Base-by-base conservation (phyloP, 2,113 vertebrate species). In the Eclectus roratus region DNA sequence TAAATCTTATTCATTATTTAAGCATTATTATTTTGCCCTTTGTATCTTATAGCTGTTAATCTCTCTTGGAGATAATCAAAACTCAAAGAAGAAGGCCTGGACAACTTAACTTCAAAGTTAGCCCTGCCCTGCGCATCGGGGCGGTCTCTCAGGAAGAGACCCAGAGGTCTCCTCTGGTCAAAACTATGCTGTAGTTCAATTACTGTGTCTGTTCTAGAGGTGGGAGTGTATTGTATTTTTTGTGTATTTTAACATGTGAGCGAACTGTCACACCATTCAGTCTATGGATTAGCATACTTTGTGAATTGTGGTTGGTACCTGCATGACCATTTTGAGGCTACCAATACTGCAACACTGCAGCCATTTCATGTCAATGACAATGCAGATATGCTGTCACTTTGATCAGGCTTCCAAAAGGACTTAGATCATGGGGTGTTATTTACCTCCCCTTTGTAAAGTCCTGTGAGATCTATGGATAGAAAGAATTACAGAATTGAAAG, bases 261-360 rank as follows among this genome's bases (percentile, higher is more conserved):
- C 18, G 5, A 66, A 47, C 55, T 50, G 81, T 85, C 43, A 44
- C 44, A 77, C 66, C 43, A 15, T 23, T 68, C 65, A 19, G 46
- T 31, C 43, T 84, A 15, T 60, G 50, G 63, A 41, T 84, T 89
- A 33, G 20, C 35, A 20, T 90, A 73, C 88, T 63, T 95, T 78
- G 58, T 53, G 66, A 93, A 64, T 39, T 90, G 83, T 81, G 66
- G 50, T 76, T 95, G 92, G 72, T 86, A 96, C 89, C 78, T 94
- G 50, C 18, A 7, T 43, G 70, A 89, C 80, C 61, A 78, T 43
- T 81, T 55, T 71, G 50, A 95, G 55, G 78, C 49, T 94, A 74
- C 74, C 78, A 63, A 14, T 76, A 35, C 61, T 91, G 47, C 97
- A 86, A 23, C 63, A 16, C 91, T 76, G 63, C 88, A 92, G 92